These are phyloP conservation scores for Bubalus kerabau DNA, from an alignment of 2,113 vertebrate species.

Conservation along the genomic window DNA sequence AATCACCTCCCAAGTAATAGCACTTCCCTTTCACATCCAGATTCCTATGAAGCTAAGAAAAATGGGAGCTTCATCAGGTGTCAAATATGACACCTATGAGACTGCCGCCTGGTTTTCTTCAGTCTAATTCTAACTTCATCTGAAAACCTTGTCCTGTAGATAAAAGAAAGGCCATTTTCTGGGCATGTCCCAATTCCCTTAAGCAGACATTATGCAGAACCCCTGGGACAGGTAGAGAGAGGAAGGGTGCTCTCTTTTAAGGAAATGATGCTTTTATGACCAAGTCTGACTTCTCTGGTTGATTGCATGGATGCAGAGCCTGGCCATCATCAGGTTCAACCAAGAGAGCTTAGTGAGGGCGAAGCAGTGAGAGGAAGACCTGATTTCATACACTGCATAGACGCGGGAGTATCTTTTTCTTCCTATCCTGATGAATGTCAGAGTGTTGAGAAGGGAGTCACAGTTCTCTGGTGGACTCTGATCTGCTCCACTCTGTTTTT, in stretches of 20 bases:
- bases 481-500: not conserved
- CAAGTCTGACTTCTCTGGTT: not conserved
- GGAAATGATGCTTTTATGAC: not conserved
- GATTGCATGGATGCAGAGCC: too few relatives aligned
- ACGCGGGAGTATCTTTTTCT: too few relatives aligned
- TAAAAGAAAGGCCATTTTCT: not conserved
- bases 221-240: not conserved
- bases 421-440: not conserved
- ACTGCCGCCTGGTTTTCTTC: not conserved
- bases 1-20: not conserved
- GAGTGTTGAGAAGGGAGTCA: not conserved
- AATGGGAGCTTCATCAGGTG: not conserved
- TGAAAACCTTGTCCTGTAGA: not conserved
- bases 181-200: not conserved
- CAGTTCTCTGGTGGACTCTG: not conserved
- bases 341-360: accelerated
- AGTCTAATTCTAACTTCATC: not conserved
- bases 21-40: not conserved
- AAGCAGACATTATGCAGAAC: not conserved
- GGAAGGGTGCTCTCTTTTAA: not conserved
- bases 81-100: not conserved
- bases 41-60: not conserved
- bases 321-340: too few relatives aligned
- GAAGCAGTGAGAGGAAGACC: accelerated
- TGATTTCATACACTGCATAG: not conserved